These are phyloP conservation scores for Trematocara unimaculatum DNA, from an alignment of 2,113 vertebrate genomes.

Conservation along the genomic window DNA sequence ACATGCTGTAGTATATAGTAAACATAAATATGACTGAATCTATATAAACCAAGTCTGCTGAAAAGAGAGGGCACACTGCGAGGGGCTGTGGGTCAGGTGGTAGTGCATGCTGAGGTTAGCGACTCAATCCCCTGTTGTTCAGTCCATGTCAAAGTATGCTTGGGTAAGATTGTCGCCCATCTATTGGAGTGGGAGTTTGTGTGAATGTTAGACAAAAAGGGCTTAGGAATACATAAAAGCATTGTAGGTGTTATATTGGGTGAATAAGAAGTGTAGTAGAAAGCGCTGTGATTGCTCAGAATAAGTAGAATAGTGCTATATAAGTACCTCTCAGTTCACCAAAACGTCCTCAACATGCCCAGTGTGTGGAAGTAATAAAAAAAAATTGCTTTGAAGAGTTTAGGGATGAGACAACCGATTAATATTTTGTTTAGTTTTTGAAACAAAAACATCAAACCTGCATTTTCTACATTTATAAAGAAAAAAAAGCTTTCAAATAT, in stretches of 20 bases:
- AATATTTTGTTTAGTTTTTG: background rate
- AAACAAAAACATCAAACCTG: background rate
- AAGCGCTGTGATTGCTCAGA: background rate
- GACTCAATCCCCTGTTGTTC: background rate
- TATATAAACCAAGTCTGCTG: background rate
- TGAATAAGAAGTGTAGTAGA: background rate
- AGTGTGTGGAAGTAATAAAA: background rate
- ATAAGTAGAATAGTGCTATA: background rate
- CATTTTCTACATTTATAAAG: background rate
- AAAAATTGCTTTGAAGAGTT: background rate
- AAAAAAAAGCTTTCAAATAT: background rate
- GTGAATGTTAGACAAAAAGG: background rate
- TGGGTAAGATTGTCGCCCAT: background rate
- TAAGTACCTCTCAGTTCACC: background rate
- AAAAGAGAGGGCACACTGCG: background rate
- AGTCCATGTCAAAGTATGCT: background rate
- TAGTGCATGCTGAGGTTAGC: background rate
- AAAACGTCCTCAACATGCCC: background rate
- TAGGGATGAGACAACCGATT: background rate
- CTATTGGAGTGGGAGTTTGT: background rate
- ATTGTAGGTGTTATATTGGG: background rate
- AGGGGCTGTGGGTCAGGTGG: background rate
- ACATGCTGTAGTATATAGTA: background rate
- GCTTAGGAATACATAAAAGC: background rate
- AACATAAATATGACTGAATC: background rate